Base-by-base conservation (phyloP, 2,797 vertebrate genomes). In the Podarcis siculus region DNA sequence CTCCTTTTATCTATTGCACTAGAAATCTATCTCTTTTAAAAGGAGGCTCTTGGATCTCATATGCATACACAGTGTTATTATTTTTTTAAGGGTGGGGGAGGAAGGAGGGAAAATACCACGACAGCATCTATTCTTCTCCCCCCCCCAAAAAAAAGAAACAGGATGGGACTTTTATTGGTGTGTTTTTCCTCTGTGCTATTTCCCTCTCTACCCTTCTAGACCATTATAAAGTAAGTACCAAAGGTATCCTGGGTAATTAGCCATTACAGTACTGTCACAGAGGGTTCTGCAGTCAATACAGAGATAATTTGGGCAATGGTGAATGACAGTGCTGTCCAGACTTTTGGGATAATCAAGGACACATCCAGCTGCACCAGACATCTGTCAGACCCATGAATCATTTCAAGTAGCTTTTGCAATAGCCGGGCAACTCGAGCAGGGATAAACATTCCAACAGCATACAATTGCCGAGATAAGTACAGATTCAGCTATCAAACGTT, bases 251-350 rank as follows among this genome's bases (percentile, higher is more conserved):
- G 98, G 98, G 98, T 99, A 99, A 99, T 99, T 99, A 99, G 98
- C 98, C 98, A 99, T 99, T 99, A 99, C 98, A 96, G 97, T 94
- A 97, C 98, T 98, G 98, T 99, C 98, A 99, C 98, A 98, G 97
- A 99, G 98, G 98, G 98, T 98, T 99, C 98, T 98, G 96, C 98
- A 99, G 98, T 99, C 98, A 99, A 99, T 99, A 99, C 98, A 99
- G 98, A 99, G 98, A 99, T 99, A 99, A 99, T 99, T 99, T 99
- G 98, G 98, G 98, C 99, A 99, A 98, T 99, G 99, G 98, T 99
- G 98, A 99, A 99, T 99, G 98, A 99, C 99, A 99, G 98, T 97
- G 94, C 98, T 98, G 98, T 99, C 98, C 98, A 98, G 98, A 98
- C 98, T 99, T 99, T 99, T 98, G 98, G 98, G 98, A 99, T 99